Conservation (phyloP, 2,113 vertebrate species). For the Chloebia gouldiae region DNA sequence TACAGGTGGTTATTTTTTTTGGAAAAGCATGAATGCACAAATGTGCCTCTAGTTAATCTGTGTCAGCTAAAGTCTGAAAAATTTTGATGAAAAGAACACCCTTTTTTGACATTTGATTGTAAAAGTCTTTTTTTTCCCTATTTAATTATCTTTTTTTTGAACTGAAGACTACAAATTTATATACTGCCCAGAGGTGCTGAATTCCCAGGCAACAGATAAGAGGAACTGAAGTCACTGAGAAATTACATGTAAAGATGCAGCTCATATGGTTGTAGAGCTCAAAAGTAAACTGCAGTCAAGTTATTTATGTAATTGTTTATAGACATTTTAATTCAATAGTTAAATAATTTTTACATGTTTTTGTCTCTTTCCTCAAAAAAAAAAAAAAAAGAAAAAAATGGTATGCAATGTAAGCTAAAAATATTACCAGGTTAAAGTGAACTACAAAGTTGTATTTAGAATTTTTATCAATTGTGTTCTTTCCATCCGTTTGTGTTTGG, state of each 20-base stretch:
- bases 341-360: background rate
- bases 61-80: background rate
- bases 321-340: background rate
- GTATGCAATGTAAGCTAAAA: background rate
- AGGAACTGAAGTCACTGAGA: background rate
- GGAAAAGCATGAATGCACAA: background rate
- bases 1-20: slow-evolving; percentile 16
- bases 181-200: background rate
- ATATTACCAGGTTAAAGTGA: background rate
- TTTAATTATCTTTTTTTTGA: background rate
- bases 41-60: background rate
- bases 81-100: background rate
- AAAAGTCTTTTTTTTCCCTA: accelerated
- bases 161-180: background rate
- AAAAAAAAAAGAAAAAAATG: background rate
- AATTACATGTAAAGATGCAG: background rate
- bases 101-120: background rate
- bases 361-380: background rate
- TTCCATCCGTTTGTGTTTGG: background rate
- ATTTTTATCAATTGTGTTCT: background rate
- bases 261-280: background rate
- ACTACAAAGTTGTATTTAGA: background rate
- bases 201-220: background rate
- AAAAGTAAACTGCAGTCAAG: background rate
- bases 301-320: background rate